phyloP scores from a whole-genome alignment of 2,113 vertebrate genomes.

The Andinoacara biseriatus region DNA sequence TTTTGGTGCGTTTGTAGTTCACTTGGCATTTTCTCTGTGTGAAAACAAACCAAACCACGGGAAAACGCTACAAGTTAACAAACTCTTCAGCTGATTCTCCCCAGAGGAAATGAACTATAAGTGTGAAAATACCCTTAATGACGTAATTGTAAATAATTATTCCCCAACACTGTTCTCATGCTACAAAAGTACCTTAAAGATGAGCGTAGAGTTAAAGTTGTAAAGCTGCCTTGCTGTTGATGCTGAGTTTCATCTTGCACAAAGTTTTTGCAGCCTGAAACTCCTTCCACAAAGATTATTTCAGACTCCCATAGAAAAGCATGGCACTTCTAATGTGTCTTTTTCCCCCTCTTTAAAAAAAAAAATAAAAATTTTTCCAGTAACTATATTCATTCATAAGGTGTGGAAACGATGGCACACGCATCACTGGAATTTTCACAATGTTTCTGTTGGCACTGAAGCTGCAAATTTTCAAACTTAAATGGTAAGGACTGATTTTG shows the following conservation, averaged over 20 bases:
- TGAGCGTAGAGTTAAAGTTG: background rate
- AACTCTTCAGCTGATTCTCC: background rate
- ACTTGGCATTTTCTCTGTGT: background rate
- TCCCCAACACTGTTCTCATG: background rate
- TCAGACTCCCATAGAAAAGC: conserved; percentile 2
- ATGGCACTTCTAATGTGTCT: background rate
- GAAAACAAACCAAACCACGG: background rate
- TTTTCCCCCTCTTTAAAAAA: background rate
- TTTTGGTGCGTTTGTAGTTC: background rate
- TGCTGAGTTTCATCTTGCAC: background rate
- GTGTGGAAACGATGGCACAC: conserved; percentile 15
- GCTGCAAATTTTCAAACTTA: conserved; percentile 8
- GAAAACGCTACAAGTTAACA: background rate
- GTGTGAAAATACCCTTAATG: background rate
- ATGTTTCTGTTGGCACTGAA: conserved; percentile 36
- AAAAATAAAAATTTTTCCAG: background rate
- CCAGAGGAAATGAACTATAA: background rate
- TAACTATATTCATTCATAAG: conserved; percentile 18
- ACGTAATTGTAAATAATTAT: background rate
- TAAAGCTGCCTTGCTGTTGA: background rate
- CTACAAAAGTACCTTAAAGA: background rate
- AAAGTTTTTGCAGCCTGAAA: background rate
- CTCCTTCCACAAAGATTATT: conserved; percentile 17
- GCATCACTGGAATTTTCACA: conserved; percentile 28
- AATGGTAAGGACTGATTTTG: conserved; percentile 18